These are phyloP conservation scores for Onychomys torridus DNA, from an alignment of 2,797 vertebrate species.

Conservation along the genomic window DNA sequence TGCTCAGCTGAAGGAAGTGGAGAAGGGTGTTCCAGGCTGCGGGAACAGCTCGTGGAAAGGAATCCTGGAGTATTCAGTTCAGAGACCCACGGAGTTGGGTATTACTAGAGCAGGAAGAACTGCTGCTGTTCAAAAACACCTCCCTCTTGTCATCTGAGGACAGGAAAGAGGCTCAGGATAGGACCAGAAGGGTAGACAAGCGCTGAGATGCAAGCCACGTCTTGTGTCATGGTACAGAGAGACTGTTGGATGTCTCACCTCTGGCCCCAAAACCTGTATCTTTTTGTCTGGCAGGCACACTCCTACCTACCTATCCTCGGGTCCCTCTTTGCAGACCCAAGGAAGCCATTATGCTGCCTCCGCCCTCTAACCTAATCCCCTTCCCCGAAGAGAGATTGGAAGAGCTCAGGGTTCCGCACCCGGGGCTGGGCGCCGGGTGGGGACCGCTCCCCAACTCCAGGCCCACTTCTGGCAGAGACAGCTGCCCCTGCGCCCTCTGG, in stretches of 20 bases:
- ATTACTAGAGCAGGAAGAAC: neutral
- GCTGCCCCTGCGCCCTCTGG: constrained; percentile 72
- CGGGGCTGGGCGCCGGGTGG: neutral
- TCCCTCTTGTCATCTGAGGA: neutral
- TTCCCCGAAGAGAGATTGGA: neutral
- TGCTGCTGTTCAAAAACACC: neutral
- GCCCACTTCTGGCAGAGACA: neutral
- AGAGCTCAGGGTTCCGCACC: neutral
- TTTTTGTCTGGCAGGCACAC: neutral
- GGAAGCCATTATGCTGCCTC: neutral
- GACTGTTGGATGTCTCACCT: neutral
- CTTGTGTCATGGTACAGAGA: neutral
- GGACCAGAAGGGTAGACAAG: neutral
- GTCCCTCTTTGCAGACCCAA: constrained; percentile 31
- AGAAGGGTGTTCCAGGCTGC: neutral
- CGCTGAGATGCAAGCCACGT: neutral
- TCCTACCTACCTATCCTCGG: constrained; percentile 51
- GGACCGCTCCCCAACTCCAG: neutral
- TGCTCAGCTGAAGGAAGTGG: neutral
- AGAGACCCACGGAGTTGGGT: neutral
- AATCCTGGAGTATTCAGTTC: neutral
- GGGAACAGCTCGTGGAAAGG: constrained; percentile 9
- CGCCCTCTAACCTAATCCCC: neutral
- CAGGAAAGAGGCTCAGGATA: neutral
- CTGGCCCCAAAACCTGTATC: neutral